Evolutionary conservation across 2,888 invertebrate genomes (phyloP).

Genomic region (Subacronicta megacephala): DNA sequence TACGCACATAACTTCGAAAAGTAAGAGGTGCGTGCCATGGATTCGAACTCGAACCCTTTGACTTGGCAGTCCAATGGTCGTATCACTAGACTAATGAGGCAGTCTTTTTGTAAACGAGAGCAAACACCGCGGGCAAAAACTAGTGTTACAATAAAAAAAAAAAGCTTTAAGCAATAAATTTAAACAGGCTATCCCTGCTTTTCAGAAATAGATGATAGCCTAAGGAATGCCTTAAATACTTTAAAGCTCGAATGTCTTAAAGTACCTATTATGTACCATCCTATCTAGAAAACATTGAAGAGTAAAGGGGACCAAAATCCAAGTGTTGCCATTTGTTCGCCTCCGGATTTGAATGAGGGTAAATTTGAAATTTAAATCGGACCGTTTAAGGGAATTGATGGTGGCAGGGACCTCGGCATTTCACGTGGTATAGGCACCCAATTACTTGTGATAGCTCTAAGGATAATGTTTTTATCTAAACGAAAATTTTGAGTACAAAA

Average conservation of each 20-base stretch:
- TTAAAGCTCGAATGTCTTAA: constrained; percentile 20
- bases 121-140: no score
- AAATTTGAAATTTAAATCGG: constrained; percentile 72
- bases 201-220: neutral
- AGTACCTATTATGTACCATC: constrained; percentile 41
- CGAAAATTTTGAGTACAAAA: no score
- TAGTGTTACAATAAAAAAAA: no score
- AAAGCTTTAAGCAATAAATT: no score
- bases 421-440: constrained; percentile 45
- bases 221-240: neutral
- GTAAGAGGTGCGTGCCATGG: no score
- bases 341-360: constrained; percentile 67
- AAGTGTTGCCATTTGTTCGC: constrained; percentile 60
- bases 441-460: constrained; percentile 43
- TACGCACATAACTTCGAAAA: no score
- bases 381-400: constrained; percentile 54
- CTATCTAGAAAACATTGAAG: constrained; percentile 43
- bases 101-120: no score
- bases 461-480: constrained; percentile 42
- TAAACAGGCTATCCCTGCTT: neutral
- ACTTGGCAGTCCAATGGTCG: no score
- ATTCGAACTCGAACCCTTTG: no score
- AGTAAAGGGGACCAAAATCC: constrained; percentile 36
- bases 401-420: constrained; percentile 34
- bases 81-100: no score